Conservation (phyloP, 2,113 vertebrate genomes). For the Chauna torquata region DNA sequence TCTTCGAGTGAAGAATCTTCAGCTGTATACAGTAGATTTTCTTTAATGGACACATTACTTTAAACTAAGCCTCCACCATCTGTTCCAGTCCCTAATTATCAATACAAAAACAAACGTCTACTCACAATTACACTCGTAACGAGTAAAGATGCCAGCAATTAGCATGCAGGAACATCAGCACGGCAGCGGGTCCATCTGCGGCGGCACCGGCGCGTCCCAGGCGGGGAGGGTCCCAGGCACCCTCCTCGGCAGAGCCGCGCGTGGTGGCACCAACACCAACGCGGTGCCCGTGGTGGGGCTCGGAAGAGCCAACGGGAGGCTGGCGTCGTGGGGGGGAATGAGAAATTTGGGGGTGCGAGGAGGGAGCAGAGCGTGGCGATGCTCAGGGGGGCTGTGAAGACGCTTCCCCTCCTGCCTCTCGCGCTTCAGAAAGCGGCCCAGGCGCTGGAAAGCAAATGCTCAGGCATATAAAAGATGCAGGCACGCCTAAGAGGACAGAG, state of each 20-base stretch:
- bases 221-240: not conserved
- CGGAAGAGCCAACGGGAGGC: not conserved
- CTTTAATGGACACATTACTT: conserved; percentile 80
- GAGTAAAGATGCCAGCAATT: conserved; percentile 77
- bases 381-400: not conserved
- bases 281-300: not conserved
- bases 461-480: not conserved
- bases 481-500: not conserved
- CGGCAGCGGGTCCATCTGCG: conserved; percentile 64
- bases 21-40: conserved; percentile 76
- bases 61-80: conserved; percentile 78
- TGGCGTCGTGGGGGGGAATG: not conserved
- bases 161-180: conserved; percentile 67
- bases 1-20: conserved; percentile 66
- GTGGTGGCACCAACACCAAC: too few relatives aligned
- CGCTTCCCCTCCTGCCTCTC: not conserved
- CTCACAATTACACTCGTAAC: conserved; percentile 79
- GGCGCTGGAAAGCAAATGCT: conserved; percentile 21
- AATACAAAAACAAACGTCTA: conserved; percentile 80
- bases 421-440: not conserved
- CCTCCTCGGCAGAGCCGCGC: not conserved
- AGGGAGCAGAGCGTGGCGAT: not conserved
- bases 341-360: not conserved
- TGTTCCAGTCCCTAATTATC: conserved; percentile 81
- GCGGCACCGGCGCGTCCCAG: not conserved